Evolutionary conservation across 2,113 vertebrate genomes (phyloP), one percentile per base, ranked within the genome.

Genomic region (Chroicocephalus ridibundus): DNA sequence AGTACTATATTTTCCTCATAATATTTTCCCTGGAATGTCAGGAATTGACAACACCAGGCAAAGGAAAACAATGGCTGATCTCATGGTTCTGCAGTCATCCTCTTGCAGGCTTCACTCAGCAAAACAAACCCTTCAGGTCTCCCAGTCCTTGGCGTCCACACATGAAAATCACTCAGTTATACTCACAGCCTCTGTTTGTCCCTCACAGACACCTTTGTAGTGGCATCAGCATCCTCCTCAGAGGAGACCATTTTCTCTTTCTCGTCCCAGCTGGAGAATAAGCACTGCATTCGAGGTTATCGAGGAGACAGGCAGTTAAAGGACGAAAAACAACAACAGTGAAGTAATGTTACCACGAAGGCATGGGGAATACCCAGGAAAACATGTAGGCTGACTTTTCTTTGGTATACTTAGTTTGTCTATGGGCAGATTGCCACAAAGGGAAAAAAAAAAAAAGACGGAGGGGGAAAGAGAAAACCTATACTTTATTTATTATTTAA

Each of bases 401-500:
- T 96, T 96, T 98, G 95, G 62, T 96, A 82, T 91, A 93, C 77
- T 97, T 96, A 97, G 95, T 97, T 96, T 97, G 90, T 93, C 85
- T 83, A 40, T 95, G 97, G 97, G 95, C 94, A 95, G 36, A 96
- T 85, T 97, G 95, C 96, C 94, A 97, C 90, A 95, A 97, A 96
- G 62, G 72, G 83, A 11, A 14, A 38, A 69, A 72, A 91, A 38
- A 72, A 75, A 90, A n/a, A 74, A 32, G 4, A 24, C 20, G 15
- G 38, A 68, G n/a, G 60, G 32, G 51, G 65, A 57, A 65, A 90
- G 60, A 79, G 42, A 93, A 93, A 96, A 71, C 92, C 93, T 94
- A 95, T 97, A 97, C 85, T 97, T 97, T 94, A 93, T 96, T 97
- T 97, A 97, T 97, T 96, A 96, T 94, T 97, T 95, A 92, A 89